These are phyloP conservation scores for Pachyrhynchus sulphureomaculatus DNA, from an alignment of 1,140 invertebrate genomes.

Conservation along the genomic window DNA sequence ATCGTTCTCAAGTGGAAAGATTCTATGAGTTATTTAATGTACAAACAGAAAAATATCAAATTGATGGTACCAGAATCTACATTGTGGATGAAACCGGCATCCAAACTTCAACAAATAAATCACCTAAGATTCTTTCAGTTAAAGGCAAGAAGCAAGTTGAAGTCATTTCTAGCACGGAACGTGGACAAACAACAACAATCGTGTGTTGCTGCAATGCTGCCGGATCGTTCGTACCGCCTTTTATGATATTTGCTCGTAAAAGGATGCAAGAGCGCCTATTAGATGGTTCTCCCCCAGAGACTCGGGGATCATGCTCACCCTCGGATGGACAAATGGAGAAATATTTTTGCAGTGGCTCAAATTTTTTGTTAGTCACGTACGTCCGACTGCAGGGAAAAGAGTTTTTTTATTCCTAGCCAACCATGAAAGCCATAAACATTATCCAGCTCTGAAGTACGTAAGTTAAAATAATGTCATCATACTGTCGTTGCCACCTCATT, in stretches of 20 bases:
- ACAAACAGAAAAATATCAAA: conserved; percentile 33
- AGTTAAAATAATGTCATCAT: too few relatives aligned
- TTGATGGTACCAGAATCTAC: conserved; percentile 34
- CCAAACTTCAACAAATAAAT: too few relatives aligned
- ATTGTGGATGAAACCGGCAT: conserved; percentile 16
- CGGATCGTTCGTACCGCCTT: conserved; percentile 26
- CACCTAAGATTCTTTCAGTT: conserved; percentile 42
- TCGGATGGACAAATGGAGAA: not conserved
- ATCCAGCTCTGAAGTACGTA: too few relatives aligned
- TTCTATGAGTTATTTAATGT: too few relatives aligned
- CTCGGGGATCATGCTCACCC: not conserved
- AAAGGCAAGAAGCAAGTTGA: conserved; percentile 44
- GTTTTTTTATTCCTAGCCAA: not conserved
- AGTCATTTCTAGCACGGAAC: conserved; percentile 38
- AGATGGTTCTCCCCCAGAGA: too few relatives aligned
- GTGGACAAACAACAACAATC: conserved; percentile 39
- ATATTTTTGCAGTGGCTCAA: too few relatives aligned
- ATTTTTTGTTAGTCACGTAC: too few relatives aligned
- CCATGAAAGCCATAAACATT: too few relatives aligned
- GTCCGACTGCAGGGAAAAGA: too few relatives aligned
- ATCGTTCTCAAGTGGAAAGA: too few relatives aligned
- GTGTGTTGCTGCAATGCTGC: conserved; percentile 28
- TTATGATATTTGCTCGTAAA: conserved; percentile 6
- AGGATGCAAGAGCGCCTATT: conserved; percentile 26
- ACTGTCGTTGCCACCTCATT: too few relatives aligned